A percentile compares a stretch with the other conserved stretches of the same genome.
Evolutionary conservation across 2,113 vertebrate species (phyloP).

Genomic region (Apteryx owenii): DNA sequence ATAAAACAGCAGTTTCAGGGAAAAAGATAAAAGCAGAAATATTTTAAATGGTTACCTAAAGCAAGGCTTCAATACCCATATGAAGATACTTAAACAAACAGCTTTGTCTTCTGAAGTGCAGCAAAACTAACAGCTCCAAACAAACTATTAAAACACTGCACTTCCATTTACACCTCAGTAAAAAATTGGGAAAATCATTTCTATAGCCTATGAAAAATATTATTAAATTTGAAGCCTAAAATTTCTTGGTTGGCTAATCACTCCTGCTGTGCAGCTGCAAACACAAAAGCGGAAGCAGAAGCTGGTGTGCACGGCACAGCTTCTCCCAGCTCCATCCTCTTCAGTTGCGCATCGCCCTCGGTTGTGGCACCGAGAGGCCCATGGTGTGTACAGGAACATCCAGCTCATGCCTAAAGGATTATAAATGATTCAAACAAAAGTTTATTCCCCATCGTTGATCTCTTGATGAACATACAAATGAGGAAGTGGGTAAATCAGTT

Average conservation of each 20-base stretch:
- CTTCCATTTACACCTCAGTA: background rate
- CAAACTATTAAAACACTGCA: background rate
- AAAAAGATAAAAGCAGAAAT: background rate
- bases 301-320: background rate
- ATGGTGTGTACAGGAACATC: accelerated
- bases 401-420: background rate
- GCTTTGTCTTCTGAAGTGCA: background rate
- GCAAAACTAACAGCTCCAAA: background rate
- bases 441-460: background rate
- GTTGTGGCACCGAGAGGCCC: accelerated
- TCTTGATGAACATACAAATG: background rate
- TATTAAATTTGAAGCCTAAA: background rate
- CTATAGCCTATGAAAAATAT: background rate
- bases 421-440: background rate
- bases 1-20: background rate
- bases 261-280: background rate
- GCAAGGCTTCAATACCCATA: background rate
- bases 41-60: background rate
- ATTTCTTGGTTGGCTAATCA: background rate
- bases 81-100: background rate
- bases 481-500: background rate
- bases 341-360: accelerated
- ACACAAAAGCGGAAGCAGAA: background rate
- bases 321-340: background rate
- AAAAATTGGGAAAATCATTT: background rate